phyloP scores from a whole-genome alignment of 2,888 invertebrate species.

The Ecliptopera silaceata region DNA sequence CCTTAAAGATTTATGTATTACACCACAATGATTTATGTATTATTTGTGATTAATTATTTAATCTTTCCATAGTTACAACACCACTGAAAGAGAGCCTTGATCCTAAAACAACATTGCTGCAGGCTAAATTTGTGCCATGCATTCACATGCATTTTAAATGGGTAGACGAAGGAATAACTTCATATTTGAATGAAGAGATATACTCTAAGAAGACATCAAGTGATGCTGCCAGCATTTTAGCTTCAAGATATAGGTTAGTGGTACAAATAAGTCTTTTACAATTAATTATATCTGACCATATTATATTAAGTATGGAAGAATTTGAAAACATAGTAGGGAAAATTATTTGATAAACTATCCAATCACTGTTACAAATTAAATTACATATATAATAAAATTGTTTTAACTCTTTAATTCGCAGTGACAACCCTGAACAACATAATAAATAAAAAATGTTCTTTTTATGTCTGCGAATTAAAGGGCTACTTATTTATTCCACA shows the following conservation, averaged over 20 bases:
- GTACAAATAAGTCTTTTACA: neutral
- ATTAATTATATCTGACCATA: neutral
- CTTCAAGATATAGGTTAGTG: slow-evolving; percentile 85
- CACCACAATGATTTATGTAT: neutral
- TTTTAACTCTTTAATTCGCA: no score
- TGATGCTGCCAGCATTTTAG: slow-evolving; percentile 86
- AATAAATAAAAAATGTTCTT: no score
- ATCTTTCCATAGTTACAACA: slow-evolving; percentile 86
- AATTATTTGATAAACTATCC: no score
- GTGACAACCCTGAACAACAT: no score
- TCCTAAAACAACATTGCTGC: slow-evolving; percentile 84
- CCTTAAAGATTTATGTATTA: neutral
- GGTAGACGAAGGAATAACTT: slow-evolving; percentile 57
- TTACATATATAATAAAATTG: no score
- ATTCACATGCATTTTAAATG: slow-evolving; percentile 89
- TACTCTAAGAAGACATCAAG: slow-evolving; percentile 85
- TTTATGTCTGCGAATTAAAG: no score
- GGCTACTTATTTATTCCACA: neutral
- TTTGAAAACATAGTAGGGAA: no score
- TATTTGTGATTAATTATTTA: neutral
- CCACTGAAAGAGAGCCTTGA: slow-evolving; percentile 90
- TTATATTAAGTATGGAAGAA: no score
- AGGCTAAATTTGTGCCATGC: slow-evolving; percentile 90
- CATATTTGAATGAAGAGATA: slow-evolving; percentile 84
- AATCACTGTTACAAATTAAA: no score